These are phyloP conservation scores for Pharmacophagus antenor DNA, from an alignment of 2,888 invertebrate species.

Conservation along the genomic window DNA sequence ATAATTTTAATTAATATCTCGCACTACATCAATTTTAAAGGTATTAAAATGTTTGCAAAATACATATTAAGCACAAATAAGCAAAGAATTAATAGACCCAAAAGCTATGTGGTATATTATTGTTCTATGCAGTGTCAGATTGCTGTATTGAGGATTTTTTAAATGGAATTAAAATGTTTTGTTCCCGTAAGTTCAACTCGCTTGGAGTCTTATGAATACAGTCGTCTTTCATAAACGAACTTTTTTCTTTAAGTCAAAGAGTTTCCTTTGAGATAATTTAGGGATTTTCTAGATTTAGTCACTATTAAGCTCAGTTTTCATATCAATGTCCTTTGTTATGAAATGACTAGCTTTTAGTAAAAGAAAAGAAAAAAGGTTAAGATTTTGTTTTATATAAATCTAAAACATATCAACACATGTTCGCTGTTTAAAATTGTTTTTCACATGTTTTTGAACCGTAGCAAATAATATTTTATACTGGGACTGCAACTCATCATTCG, in stretches of 20 bases:
- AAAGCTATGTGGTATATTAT: neutral
- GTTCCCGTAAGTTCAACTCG: conserved; percentile 4
- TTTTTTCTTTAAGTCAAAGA: neutral
- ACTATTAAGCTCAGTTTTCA: too few relatives aligned
- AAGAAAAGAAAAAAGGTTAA: too few relatives aligned
- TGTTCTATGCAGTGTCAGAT: neutral
- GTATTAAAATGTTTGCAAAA: neutral
- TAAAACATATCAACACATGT: too few relatives aligned
- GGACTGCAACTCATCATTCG: too few relatives aligned
- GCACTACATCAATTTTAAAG: neutral
- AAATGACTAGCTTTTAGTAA: too few relatives aligned
- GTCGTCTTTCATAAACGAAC: neutral
- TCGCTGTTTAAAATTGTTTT: too few relatives aligned
- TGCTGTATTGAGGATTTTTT: too few relatives aligned
- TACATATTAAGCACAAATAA: neutral
- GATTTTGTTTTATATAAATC: too few relatives aligned
- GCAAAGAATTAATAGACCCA: neutral
- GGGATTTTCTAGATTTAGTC: neutral
- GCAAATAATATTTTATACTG: too few relatives aligned
- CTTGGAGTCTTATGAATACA: neutral
- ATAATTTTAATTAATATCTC: too few relatives aligned
- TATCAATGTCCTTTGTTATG: too few relatives aligned
- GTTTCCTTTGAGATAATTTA: neutral
- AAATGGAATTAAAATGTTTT: conserved; percentile 13
- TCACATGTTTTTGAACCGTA: too few relatives aligned